Evolutionary conservation across 1,140 invertebrate species (phyloP), one percentile per base, ranked within the genome.

Genomic region (Drosophila albomicans): DNA sequence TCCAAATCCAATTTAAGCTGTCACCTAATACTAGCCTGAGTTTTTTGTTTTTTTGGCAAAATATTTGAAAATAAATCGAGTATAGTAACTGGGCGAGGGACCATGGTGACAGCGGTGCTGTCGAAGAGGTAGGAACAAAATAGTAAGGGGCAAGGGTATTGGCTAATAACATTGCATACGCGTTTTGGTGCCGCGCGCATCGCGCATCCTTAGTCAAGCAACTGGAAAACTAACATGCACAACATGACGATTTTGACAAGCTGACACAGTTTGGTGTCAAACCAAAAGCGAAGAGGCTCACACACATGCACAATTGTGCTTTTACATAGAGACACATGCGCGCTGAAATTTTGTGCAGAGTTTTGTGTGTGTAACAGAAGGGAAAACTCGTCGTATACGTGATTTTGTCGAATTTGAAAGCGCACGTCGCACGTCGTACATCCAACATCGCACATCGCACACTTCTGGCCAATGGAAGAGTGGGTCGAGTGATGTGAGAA

Each of bases 171-270:
- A 71, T 65, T 75, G 59, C 67, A 75, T 52, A 75, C 48, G 41
- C 58, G 49, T 62, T 61, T 13, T 56, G 62, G 32, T 63, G 41
- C 35, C 52, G 52, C 35, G 82, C 20, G 20, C 20, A 25, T 25
- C 20, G 82, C 75, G 67, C 75, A 76, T 68, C 80, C 77, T 61
- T 43, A 88, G 80, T 82, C 84, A 80, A 87, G 79, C 77, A 72
- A 81, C 79, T 80, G 77, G 73, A 88, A 88, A 87, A 87, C 84
- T 82, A 88, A 84, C 84, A 88, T 88, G 77, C 80, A 78, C 78
- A 87, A 88, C 80, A 88, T 82, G 84, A 88, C 71, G 78, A 84
- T 89, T 88, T 89, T 88, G 84, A 88, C 84, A 88, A 84, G 84
- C 85, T 88, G 84, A 88, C 84, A 88, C 84, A 88, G 61, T 88